Base-by-base conservation (phyloP, 2,888 invertebrate genomes). In the Limnephilus lunatus region DNA sequence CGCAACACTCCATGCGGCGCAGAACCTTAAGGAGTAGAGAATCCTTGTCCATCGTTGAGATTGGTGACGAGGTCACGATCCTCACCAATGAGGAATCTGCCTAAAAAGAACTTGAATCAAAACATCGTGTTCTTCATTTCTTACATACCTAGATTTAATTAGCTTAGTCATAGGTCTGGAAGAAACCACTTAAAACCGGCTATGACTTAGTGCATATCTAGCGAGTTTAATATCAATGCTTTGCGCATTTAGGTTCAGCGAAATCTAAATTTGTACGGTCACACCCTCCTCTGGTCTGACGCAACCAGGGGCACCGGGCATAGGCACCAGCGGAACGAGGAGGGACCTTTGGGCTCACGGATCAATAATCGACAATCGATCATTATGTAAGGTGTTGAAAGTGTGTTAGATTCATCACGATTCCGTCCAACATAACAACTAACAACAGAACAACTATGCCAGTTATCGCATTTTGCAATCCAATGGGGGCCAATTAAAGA, bases 281-380 rank as follows among this genome's bases (percentile, higher is more conserved):
- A 32, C 82, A 82, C 82, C 82, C 32, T 82, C 81, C 32, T 32
- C 14, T 68, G 68, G 19, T 25, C 25, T 82, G 82, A 82, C 82
- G 82, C 32, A 82, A 82, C 82, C 32, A 30, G 14, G 82, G 68
- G 68, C 31, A 82, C 82, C n/a, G 19, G 82, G 82, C 44, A 44
- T 1, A 14, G 48, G 82, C 31, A 32, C 31, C 31, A 32, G 82
- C 82, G 32, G 82, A 32, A 19, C 25, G 82, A 32, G 82, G 82
- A n/a, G 25, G 68, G 68, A 25, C 68, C 68, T 9, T 31, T 14
- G 14, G 32, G 25, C 82, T 32, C 82, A 19, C 82, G 31, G 82
- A 82, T 82, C 82, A 82, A 82, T 82, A 82, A 82, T 82, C 82
- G 15, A 32, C 30, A 14, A 82, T 82, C 82, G 82, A 82, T 82